These are phyloP conservation scores for Germaria angustata DNA, from an alignment of 2,888 invertebrate species.

Conservation along the genomic window DNA sequence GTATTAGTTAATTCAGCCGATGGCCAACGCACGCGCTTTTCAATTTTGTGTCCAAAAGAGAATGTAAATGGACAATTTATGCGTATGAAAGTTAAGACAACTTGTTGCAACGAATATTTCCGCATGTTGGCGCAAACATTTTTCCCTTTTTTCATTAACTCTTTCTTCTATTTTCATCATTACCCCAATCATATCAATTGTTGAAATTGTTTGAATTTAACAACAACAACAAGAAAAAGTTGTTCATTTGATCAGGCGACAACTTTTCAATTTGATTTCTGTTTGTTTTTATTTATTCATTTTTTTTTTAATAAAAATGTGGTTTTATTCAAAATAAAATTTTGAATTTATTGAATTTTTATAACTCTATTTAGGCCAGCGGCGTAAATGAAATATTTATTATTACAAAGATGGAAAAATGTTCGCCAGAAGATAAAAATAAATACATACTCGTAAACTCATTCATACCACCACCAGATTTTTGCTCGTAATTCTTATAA, in stretches of 20 bases:
- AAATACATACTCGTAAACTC: background rate
- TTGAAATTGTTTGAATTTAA: conserved; percentile 8
- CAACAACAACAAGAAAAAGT: too few relatives aligned
- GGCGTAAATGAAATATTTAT: conserved; percentile 7
- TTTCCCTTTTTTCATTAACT: conserved; percentile 54
- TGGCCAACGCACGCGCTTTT: conserved; percentile 56
- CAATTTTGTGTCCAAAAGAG: conserved; percentile 17
- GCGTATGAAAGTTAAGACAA: conserved; percentile 30
- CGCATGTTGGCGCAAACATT: conserved; percentile 61
- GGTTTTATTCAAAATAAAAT: conserved; percentile 16
- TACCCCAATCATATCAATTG: conserved; percentile 27
- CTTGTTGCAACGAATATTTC: conserved; percentile 59
- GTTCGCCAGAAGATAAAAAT: background rate
- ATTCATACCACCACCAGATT: background rate
- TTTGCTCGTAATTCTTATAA: background rate
- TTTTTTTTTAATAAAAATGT: conserved; percentile 28
- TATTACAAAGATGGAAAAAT: conserved; percentile 13
- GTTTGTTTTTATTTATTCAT: too few relatives aligned
- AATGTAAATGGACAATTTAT: conserved; percentile 27
- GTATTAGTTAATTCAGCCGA: conserved; percentile 1
- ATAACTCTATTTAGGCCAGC: conserved; percentile 13
- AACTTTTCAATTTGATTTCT: conserved; percentile 22
- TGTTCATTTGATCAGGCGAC: conserved; percentile 8
- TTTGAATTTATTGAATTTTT: conserved; percentile 39
- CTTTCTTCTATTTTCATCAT: conserved; percentile 18